phyloP scores from a whole-genome alignment of 2,888 invertebrate genomes.

The Conops quadrifasciatus region DNA sequence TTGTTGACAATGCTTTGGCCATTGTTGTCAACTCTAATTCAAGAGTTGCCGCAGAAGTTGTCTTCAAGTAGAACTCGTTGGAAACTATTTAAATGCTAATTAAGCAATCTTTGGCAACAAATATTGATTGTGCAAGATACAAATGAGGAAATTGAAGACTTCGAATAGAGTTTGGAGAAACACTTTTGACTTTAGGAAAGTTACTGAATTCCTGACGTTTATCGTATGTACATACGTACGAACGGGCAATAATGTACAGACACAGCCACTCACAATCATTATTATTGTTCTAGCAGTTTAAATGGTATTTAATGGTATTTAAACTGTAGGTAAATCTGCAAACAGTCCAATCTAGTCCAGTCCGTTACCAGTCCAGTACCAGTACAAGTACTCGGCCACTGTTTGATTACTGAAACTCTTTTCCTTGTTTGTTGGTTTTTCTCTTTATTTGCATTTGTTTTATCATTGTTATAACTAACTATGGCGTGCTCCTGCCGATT shows the following conservation, averaged over 20 bases:
- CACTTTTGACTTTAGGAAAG: too few species aligned
- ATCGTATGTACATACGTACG: too few species aligned
- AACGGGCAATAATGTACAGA: too few species aligned
- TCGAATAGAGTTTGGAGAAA: too few species aligned
- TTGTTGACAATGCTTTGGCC: background rate
- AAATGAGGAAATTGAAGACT: too few species aligned
- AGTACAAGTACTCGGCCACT: background rate
- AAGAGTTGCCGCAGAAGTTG: background rate
- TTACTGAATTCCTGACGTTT: too few species aligned
- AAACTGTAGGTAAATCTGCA: too few species aligned
- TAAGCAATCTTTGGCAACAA: slow-evolving; percentile 6
- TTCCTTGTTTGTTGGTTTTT: background rate
- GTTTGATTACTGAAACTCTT: background rate
- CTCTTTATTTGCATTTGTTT: background rate
- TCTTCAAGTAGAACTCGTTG: slow-evolving; percentile 36
- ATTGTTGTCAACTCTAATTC: slow-evolving; percentile 4
- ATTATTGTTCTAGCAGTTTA: too few species aligned
- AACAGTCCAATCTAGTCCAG: background rate
- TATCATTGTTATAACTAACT: background rate
- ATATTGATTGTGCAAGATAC: background rate
- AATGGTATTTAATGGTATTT: too few species aligned
- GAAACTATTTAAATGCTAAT: slow-evolving; percentile 31
- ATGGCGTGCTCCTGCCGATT: background rate
- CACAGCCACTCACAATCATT: too few species aligned
- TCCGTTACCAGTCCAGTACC: background rate